Percentiles rank a stretch among this genome's conserved stretches.
Conservation (phyloP, 1,140 invertebrate species). For the Nephila pilipes region DNA sequence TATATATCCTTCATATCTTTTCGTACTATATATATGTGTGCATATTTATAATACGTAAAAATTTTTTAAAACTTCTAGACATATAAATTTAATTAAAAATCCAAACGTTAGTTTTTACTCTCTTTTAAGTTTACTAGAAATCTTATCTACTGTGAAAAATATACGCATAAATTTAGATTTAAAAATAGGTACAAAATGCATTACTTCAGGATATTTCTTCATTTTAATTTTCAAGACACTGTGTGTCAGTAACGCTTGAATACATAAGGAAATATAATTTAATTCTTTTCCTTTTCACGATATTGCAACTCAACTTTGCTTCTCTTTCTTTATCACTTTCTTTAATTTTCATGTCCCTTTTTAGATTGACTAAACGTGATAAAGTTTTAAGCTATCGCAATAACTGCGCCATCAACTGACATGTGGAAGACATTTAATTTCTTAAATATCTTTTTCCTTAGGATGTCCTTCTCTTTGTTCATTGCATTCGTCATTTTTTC, state of each 20-base stretch:
- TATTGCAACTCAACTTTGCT: not conserved
- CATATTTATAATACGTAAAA: too few relatives aligned
- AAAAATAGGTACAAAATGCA: too few relatives aligned
- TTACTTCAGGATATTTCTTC: not conserved
- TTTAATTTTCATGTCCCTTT: not conserved
- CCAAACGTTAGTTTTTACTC: too few relatives aligned
- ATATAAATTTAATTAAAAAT: too few relatives aligned
- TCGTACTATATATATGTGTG: too few relatives aligned
- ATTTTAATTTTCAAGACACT: not conserved
- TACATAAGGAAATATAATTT: not conserved
- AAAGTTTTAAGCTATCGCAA: not conserved
- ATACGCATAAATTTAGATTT: too few relatives aligned
- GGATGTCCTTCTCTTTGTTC: not conserved
- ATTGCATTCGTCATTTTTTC: not conserved
- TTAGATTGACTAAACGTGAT: not conserved
- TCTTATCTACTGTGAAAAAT: too few relatives aligned
- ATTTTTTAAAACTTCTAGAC: too few relatives aligned
- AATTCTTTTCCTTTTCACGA: not conserved
- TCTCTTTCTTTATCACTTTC: not conserved
- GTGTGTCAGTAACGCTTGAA: not conserved
- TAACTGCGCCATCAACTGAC: not conserved
- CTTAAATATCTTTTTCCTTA: not conserved
- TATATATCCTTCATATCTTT: too few relatives aligned
- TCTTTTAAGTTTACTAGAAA: too few relatives aligned
- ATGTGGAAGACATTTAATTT: conserved; percentile 21